Base-by-base conservation (phyloP, 1,140 invertebrate species). In the Rhyacophila brunnea region DNA sequence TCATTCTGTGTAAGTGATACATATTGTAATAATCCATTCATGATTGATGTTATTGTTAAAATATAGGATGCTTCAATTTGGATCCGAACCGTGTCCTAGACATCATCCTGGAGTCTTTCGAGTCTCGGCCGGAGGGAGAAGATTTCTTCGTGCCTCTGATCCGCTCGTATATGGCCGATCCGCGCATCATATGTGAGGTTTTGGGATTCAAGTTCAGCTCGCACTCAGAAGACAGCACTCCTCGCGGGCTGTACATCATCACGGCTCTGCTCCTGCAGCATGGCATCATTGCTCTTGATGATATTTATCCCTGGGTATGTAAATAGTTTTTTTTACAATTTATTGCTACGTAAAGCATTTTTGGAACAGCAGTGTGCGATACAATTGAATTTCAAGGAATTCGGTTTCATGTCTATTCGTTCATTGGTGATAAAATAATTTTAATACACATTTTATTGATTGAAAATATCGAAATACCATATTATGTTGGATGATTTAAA, bases 21-120 rank as follows among this genome's bases (percentile, higher is more conserved):
- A n/a, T n/a, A n/a, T n/a, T n/a, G n/a, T n/a, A n/a, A n/a, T n/a
- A n/a, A n/a, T n/a, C n/a, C n/a, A n/a, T n/a, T n/a, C n/a, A n/a
- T n/a, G n/a, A n/a, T n/a, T n/a, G n/a, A n/a, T n/a, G n/a, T n/a
- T n/a, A n/a, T n/a, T n/a, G n/a, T n/a, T n/a, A n/a, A n/a, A n/a
- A n/a, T n/a, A n/a, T n/a, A 96, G 96, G 97, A 69, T 98, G 95
- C 75, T 99, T 99, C 71, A 98, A 99, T 81, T 83, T 99, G 68
- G 97, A 99, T 80, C 98, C 98, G 14, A 99, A 99, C 74, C 83
- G 98, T 69, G 96, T 99, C 0, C 77, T 99, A 57, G 97, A 99
- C 72, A 89, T 99, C 51, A 90, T 99, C 59, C 79, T 99, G 54
- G 96, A 99, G 78, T 92, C 93, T 10, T 98, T 99, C 82, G 96